Evolutionary conservation across 2,888 invertebrate genomes (phyloP).

Genomic region (Apocheima hispidaria): DNA sequence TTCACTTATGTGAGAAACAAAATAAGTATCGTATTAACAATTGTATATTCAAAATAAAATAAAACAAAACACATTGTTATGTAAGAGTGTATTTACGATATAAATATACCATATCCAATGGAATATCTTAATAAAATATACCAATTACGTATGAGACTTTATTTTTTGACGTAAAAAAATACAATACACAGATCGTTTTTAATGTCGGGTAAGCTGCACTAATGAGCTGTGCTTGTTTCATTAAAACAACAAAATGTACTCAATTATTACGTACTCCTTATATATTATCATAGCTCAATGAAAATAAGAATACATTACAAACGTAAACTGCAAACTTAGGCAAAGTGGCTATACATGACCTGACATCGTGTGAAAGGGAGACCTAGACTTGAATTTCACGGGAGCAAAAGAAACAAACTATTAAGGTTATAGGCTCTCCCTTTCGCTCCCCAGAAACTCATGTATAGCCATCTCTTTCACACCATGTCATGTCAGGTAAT

Average conservation of each 20-base stretch:
- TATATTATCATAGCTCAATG: background rate
- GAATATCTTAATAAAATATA: constrained; percentile 27
- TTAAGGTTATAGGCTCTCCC: no score
- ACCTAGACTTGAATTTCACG: no score
- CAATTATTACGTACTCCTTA: background rate
- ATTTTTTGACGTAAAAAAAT: constrained; percentile 7
- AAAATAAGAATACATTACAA: background rate
- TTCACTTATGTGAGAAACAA: no score
- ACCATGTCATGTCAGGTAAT: no score
- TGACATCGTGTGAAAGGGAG: no score
- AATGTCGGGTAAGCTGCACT: background rate
- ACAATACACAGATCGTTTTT: background rate
- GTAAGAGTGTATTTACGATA: constrained; percentile 27
- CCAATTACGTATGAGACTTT: constrained; percentile 11
- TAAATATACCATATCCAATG: constrained; percentile 20
- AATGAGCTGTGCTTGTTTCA: background rate
- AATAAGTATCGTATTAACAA: no score
- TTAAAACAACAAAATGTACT: constrained; percentile 1
- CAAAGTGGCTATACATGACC: no score
- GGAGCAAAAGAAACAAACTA: no score
- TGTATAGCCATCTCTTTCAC: no score
- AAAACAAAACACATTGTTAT: constrained; percentile 22
- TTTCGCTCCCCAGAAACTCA: no score
- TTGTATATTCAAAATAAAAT: background rate
- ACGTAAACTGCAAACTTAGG: background rate